Conservation (phyloP, 2,797 vertebrate species). For the Mormyrus hasselquistii region DNA sequence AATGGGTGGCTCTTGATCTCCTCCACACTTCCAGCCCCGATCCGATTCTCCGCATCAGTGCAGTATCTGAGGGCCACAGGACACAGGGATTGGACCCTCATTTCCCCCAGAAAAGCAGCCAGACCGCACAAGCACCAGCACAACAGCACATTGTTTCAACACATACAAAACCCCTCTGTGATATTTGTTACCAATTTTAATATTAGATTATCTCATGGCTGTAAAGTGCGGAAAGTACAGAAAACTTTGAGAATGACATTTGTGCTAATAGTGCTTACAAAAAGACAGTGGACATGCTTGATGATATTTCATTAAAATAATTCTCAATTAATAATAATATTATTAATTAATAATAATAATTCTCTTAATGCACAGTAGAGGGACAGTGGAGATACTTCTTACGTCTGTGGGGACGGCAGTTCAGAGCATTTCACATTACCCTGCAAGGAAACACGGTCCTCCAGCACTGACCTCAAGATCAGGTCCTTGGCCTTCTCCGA, state of each 20-base stretch:
- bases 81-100: not conserved
- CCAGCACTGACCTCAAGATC: conserved; percentile 74
- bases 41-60: conserved; percentile 84
- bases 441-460: not conserved
- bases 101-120: not conserved
- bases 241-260: not conserved
- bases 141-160: not conserved
- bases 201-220: not conserved
- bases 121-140: not conserved
- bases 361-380: not conserved
- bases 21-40: conserved; percentile 84
- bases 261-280: not conserved
- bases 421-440: not conserved
- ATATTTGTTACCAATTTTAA: not conserved
- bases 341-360: not conserved
- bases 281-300: not conserved
- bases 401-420: not conserved
- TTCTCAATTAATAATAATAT: not conserved
- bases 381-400: not conserved
- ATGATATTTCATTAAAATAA: not conserved
- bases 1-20: conserved; percentile 89
- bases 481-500: conserved; percentile 94
- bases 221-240: not conserved
- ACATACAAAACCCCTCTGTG: not conserved
- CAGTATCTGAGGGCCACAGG: conserved; percentile 71